phyloP scores from a whole-genome alignment of 2,888 invertebrate species.

The Dicyrtoma fusca region DNA sequence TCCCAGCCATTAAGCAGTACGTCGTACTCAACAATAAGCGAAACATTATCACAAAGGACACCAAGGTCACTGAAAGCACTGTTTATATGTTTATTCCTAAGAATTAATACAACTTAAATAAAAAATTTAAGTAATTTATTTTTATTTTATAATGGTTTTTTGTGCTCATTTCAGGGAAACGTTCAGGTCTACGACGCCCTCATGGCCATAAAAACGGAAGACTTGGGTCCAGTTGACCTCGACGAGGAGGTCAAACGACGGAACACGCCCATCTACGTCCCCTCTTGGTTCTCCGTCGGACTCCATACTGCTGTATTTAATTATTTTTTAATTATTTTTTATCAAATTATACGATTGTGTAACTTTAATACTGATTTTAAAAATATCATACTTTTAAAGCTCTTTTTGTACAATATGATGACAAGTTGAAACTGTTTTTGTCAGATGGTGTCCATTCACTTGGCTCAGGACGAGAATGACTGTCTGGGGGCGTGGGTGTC shows the following conservation, averaged over 20 bases:
- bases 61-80: too few species aligned
- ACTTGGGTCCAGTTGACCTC: conserved; percentile 86
- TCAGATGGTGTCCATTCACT: conserved; percentile 93
- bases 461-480: conserved; percentile 96
- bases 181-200: conserved; percentile 93
- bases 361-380: too few species aligned
- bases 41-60: conserved; percentile 94
- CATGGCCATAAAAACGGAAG: conserved; percentile 82
- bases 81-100: too few species aligned
- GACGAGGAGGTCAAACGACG: conserved; percentile 90
- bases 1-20: conserved; percentile 91
- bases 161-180: conserved; percentile 81
- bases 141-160: too few species aligned
- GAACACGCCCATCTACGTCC: conserved; percentile 75
- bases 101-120: too few species aligned
- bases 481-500: conserved; percentile 99
- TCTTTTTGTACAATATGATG: background rate
- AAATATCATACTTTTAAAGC: too few species aligned
- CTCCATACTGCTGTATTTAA: conserved; percentile 90
- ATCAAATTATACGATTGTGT: too few species aligned
- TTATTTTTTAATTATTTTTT: background rate
- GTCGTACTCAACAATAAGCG: conserved; percentile 93
- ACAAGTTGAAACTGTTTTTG: conserved; percentile 35
- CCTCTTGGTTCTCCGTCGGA: conserved; percentile 99
- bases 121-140: too few species aligned